These are phyloP conservation scores for Chiridota heheva DNA, from an alignment of 35 echinoderm and acorn worm species.

Conservation along the genomic window DNA sequence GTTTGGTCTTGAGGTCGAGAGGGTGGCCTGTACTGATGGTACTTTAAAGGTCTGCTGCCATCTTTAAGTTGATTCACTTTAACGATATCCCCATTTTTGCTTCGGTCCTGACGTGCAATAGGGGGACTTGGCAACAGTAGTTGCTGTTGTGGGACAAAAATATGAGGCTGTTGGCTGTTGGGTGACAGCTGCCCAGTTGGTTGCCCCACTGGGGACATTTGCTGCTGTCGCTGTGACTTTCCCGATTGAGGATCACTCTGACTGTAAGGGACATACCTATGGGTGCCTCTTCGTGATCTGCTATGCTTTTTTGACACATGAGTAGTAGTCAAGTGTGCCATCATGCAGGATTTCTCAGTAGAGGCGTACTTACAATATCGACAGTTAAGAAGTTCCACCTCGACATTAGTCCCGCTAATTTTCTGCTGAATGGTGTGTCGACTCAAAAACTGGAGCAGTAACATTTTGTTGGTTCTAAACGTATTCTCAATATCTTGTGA, in stretches of 20 bases:
- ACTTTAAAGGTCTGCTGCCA: too few relatives aligned
- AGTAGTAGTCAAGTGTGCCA: constrained; percentile 30
- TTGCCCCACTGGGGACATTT: neutral
- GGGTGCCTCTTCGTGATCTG: neutral
- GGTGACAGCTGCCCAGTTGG: neutral
- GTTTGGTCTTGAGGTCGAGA: too few relatives aligned
- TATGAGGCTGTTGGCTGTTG: too few relatives aligned
- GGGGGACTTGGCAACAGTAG: too few relatives aligned
- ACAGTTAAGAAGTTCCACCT: constrained; percentile 33
- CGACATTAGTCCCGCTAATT: constrained; percentile 3
- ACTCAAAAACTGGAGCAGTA: constrained; percentile 23
- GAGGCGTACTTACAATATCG: constrained; percentile 43
- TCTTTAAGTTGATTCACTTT: too few relatives aligned
- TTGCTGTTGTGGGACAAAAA: too few relatives aligned
- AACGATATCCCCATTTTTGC: too few relatives aligned
- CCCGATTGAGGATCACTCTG: neutral
- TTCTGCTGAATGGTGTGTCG: constrained; percentile 30
- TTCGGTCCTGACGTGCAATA: too few relatives aligned
- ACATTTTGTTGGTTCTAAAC: constrained; percentile 17
- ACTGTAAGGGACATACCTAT: neutral
- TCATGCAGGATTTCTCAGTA: constrained; percentile 44
- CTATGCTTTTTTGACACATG: constrained; percentile 25
- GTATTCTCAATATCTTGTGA: too few relatives aligned
- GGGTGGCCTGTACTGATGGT: too few relatives aligned
- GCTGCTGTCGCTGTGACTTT: neutral